These are phyloP conservation scores for Phortica variegata DNA, from an alignment of 1,140 invertebrate species.

Conservation along the genomic window DNA sequence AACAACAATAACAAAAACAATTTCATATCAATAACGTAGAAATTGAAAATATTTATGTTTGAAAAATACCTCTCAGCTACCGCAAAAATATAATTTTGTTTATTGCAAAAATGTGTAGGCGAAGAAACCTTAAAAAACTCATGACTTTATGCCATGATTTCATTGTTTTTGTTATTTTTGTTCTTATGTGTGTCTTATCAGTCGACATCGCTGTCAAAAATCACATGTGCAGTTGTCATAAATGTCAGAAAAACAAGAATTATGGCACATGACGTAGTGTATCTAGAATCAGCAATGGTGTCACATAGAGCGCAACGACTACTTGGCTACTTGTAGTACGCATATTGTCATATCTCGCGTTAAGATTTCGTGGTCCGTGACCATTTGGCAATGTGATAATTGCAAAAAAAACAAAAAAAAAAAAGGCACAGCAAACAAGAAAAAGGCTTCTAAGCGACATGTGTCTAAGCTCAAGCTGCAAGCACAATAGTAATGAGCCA, in stretches of 20 bases:
- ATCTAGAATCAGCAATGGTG: constrained; percentile 7
- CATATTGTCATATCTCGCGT: constrained; percentile 34
- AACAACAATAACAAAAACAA: too few species aligned
- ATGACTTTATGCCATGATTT: constrained; percentile 30
- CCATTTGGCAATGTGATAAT: constrained; percentile 56
- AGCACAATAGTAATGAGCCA: too few species aligned
- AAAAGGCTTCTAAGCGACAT: too few species aligned
- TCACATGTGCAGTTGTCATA: constrained; percentile 53
- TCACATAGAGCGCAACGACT: constrained; percentile 10
- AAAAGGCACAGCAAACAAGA: too few species aligned
- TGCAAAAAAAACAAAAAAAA: constrained; percentile 15
- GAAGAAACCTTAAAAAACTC: too few species aligned
- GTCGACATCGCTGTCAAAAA: constrained; percentile 30
- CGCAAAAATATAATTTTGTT: too few species aligned
- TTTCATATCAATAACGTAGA: too few species aligned
- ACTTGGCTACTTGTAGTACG: constrained; percentile 9
- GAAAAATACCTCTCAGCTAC: too few species aligned
- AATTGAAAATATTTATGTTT: too few species aligned
- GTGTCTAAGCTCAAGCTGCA: too few species aligned
- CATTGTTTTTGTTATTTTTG: constrained; percentile 35
- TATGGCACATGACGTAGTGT: constrained; percentile 36
- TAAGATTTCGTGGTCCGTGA: constrained; percentile 55
- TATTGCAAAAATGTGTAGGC: too few species aligned
- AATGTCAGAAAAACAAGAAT: constrained; percentile 51
- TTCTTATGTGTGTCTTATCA: constrained; percentile 21